Evolutionary conservation across 1,140 invertebrate species (phyloP), one percentile per base, ranked within the genome.

Genomic region (Choristoneura fumiferana): DNA sequence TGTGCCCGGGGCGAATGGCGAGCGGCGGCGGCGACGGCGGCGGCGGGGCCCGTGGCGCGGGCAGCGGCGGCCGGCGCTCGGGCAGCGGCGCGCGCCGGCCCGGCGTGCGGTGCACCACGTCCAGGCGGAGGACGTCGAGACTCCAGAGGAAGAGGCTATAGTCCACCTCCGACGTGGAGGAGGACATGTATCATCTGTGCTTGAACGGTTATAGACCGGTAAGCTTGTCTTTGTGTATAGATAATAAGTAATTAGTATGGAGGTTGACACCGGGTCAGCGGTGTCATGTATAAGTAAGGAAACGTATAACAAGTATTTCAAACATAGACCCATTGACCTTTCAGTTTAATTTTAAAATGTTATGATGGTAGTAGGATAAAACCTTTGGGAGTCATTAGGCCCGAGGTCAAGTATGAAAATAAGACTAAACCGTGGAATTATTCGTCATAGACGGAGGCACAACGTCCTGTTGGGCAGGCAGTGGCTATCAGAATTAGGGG

Each of bases 231-330:
- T n/a, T 56, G 9, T 39, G 8, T 12, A 39, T 56, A 10, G 54
- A 56, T n/a, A 39, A 56, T 29, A 39, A 39, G 8, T 56, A 2
- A 39, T 56, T 18, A 38, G 8, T 13, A 56, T 56, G 54, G 54
- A 56, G 37, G 13, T 56, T 2, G 54, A 56, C 29, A 56, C 54
- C 4, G 37, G 54, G 4, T 15, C 37, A 0, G 54, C 54, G 8
- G 12, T 56, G 8, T 56, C 54, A 8, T 56, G 54, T 39, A 39
- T 56, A 18, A 56, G 18, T 35, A 56, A 39, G n/a, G 1, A 38
- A 17, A 56, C 17, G 8, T 56, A 56, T 56, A 10, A 39, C 18
- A 39, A 18, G 1, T 8, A 18, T 39, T 56, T 56, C 18, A 17
- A 10, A 2, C 54, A 56, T 39, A 10, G 13, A 39, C 4, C 6